These are phyloP conservation scores for Gadus macrocephalus DNA, from an alignment of 2,113 vertebrate genomes.

Conservation along the genomic window DNA sequence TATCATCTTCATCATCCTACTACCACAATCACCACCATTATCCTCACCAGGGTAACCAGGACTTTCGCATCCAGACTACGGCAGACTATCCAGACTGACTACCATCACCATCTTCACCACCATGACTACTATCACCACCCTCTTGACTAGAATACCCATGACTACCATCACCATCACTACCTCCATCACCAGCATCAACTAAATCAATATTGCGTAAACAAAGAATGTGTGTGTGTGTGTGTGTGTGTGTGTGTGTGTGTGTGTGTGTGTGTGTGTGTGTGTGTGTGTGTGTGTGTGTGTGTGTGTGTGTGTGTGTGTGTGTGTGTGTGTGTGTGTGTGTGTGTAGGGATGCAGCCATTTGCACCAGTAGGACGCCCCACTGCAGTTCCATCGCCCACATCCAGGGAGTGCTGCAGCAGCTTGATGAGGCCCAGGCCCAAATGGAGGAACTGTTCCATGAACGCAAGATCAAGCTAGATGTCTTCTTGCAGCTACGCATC, in stretches of 20 bases:
- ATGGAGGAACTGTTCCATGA: slow-evolving; percentile 99
- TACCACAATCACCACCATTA: too few relatives aligned
- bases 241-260: slow-evolving; percentile 21
- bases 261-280: too few relatives aligned
- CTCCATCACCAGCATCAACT: background rate
- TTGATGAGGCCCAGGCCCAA: slow-evolving; percentile 95
- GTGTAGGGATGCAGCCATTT: slow-evolving; percentile 89
- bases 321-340: slow-evolving; percentile 2
- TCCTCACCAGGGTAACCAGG: too few relatives aligned
- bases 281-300: too few relatives aligned
- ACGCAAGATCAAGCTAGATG: slow-evolving; percentile 95
- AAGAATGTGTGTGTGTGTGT: background rate
- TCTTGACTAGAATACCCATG: too few relatives aligned
- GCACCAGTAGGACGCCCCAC: slow-evolving; percentile 92
- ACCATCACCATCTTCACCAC: background rate
- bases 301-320: too few relatives aligned
- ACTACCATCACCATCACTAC: too few relatives aligned
- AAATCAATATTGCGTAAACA: background rate
- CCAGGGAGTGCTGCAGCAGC: slow-evolving; percentile 93
- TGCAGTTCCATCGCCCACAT: slow-evolving; percentile 97
- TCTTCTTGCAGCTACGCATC: slow-evolving; percentile 94
- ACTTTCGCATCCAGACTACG: too few relatives aligned
- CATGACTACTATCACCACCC: too few relatives aligned
- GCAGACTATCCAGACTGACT: too few relatives aligned
- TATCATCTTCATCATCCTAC: too few relatives aligned